These are phyloP conservation scores for Paguma larvata DNA, from an alignment of 2,797 vertebrate genomes.

Conservation along the genomic window DNA sequence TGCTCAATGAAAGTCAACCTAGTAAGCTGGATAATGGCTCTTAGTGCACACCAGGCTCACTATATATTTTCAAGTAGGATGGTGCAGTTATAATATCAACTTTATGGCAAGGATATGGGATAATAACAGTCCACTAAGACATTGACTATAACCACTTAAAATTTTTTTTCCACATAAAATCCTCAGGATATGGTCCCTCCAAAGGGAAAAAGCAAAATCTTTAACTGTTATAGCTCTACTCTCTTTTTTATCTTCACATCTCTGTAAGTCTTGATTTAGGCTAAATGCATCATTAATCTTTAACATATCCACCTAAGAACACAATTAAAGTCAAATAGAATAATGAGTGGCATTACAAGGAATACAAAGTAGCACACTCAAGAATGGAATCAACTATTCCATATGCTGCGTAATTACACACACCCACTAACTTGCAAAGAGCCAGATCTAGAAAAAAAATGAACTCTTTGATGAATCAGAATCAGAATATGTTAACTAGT, in stretches of 20 bases:
- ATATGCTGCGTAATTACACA: slow-evolving; percentile 59
- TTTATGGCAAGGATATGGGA: slow-evolving; percentile 53
- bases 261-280: slow-evolving; percentile 74
- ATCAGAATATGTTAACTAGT: neutral
- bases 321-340: slow-evolving; percentile 72
- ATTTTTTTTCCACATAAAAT: slow-evolving; percentile 66
- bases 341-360: slow-evolving; percentile 70
- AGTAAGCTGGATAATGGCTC: neutral
- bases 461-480: slow-evolving; percentile 39
- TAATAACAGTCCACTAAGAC: neutral
- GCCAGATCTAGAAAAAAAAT: neutral
- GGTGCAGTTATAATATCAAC: neutral
- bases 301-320: slow-evolving; percentile 67
- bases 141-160: slow-evolving; percentile 48
- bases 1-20: slow-evolving; percentile 32
- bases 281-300: slow-evolving; percentile 75
- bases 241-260: slow-evolving; percentile 65
- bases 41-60: neutral
- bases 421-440: neutral
- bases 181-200: slow-evolving; percentile 54
- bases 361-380: slow-evolving; percentile 61
- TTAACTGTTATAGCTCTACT: slow-evolving; percentile 64
- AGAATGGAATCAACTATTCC: slow-evolving; percentile 58
- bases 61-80: neutral
- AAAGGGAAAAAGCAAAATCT: slow-evolving; percentile 61